Evolutionary conservation across 2,888 invertebrate genomes (phyloP), one percentile per base, ranked within the genome.

Genomic region (Pomacea canaliculata): DNA sequence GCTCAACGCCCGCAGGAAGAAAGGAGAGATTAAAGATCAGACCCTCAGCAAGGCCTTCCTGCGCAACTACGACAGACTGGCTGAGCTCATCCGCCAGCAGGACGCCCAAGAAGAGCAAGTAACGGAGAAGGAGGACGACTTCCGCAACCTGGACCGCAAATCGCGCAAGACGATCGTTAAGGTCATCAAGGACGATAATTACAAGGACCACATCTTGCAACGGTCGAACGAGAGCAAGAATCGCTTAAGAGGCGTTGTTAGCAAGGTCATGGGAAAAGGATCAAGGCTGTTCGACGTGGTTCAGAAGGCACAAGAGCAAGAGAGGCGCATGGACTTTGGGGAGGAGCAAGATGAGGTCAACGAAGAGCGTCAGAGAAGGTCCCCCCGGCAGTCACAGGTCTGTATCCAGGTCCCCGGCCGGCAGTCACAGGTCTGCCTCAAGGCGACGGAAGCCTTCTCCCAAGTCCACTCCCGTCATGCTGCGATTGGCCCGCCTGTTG

Each of bases 21-120:
- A 56, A 7, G 10, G 8, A n/a, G 19, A 18, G n/a, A 48, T 23
- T 46, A 9, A 69, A n/a, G 69, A 74, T 62, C 76, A 78, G 63
- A 84, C 85, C 2, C 79, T 85, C 3, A 81, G 82, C 59, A 80
- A 81, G 18, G 83, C 83, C 68, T 86, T 86, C 75, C 70, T 81
- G 72, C 84, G 80, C 69, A 84, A 84, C 68, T 83, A 82, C 67
- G 70, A 76, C 7, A 81, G 80, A 70, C 65, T 84, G 19, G 82
- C 84, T 37, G 70, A 71, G 4, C 77, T 78, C 27, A 79, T 84
- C 9, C 71, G 80, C 27, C 78, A 78, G 0, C 78, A 80, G 13
- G 80, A 82, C 66, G 76, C 23, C 67, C 73, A 10, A 70, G 81
- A 65, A 78, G n/a, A n/a, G 19, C 71, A 49, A 49, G n/a, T 46